Evolutionary conservation across 2,797 vertebrate species (phyloP), one percentile per base, ranked within the genome.

Genomic region (Emys orbicularis): DNA sequence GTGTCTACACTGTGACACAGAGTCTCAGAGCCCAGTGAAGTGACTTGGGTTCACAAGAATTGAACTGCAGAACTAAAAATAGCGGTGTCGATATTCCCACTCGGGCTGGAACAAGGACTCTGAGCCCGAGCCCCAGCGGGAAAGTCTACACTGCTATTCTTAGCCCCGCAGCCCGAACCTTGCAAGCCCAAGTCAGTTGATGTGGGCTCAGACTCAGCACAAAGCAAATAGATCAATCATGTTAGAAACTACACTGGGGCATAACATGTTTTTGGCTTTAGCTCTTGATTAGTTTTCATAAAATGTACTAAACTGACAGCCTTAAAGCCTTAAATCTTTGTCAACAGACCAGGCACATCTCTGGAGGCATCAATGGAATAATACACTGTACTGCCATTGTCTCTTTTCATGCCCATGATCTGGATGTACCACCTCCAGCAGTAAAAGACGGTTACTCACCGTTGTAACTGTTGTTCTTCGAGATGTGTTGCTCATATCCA

Each of bases 361-460:
- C 41, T 13, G 19, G 72, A 12, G 37, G 25, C 41, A 76, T 25
- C n/a, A 72, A 37, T 37, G 19, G n/a, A 65, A 61, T 8, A 61
- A 34, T 77, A n/a, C 15, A 47, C 74, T 49, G 13, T 77, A 27
- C 27, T 77, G 59, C 41, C 5, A 1, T 18, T 65, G 15, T 0
- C 1, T 23, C 1, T 61, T 18, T 13, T 84, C 76, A 56, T 5
- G 0, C 72, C 0, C 2, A 68, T 0, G 1, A 79, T 50, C 19
- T 47, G 44, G 15, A 49, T 8, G 44, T 47, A 49, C 44, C 74
- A 29, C 47, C 27, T 77, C 41, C 27, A 15, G 41, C 27, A 12
- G 27, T 76, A 29, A n/a, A n/a, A n/a, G n/a, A n/a, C n/a, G n/a
- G n/a, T n/a, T n/a, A n/a, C n/a, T n/a, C n/a, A n/a, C n/a, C n/a